Evolutionary conservation across 2,888 invertebrate species (phyloP).

Genomic region (Pelosia muscerda): DNA sequence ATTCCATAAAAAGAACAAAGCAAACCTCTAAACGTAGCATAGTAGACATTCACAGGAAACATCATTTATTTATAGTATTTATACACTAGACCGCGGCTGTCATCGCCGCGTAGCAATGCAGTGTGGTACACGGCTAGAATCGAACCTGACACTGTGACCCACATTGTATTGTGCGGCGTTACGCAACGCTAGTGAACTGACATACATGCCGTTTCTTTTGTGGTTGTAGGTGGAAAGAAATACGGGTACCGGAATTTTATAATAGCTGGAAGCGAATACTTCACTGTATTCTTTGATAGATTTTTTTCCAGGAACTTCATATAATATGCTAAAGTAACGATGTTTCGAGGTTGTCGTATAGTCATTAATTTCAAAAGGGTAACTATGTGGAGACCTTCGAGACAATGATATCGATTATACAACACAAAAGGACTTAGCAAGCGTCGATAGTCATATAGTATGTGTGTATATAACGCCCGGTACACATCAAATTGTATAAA

Average conservation of each 20-base stretch:
- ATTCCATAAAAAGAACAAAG: not conserved
- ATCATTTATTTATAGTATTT: constrained; percentile 2
- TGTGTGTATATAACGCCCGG: not conserved
- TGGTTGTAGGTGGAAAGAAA: constrained; percentile 27
- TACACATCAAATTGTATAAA: not conserved
- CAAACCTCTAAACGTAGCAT: not conserved
- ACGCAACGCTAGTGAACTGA: constrained; percentile 31
- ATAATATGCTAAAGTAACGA: too few relatives aligned
- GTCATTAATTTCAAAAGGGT: not conserved
- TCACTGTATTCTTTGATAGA: too few relatives aligned
- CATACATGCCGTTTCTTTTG: not conserved
- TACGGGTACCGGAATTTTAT: not conserved
- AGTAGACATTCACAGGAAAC: not conserved
- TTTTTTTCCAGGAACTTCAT: too few relatives aligned
- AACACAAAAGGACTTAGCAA: not conserved
- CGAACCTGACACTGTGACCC: constrained; percentile 56
- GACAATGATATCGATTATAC: not conserved
- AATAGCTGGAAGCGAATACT: not conserved
- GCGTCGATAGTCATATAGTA: not conserved
- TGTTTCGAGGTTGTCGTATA: not conserved
- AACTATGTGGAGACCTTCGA: not conserved
- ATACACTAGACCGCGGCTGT: constrained; percentile 23
- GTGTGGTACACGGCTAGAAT: constrained; percentile 31
- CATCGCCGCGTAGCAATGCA: constrained; percentile 33
- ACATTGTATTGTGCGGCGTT: constrained; percentile 45